A percentile compares a stretch with the other conserved stretches of the same genome.
phyloP scores from a whole-genome alignment of 2,113 vertebrate genomes.

The Natator depressus region DNA sequence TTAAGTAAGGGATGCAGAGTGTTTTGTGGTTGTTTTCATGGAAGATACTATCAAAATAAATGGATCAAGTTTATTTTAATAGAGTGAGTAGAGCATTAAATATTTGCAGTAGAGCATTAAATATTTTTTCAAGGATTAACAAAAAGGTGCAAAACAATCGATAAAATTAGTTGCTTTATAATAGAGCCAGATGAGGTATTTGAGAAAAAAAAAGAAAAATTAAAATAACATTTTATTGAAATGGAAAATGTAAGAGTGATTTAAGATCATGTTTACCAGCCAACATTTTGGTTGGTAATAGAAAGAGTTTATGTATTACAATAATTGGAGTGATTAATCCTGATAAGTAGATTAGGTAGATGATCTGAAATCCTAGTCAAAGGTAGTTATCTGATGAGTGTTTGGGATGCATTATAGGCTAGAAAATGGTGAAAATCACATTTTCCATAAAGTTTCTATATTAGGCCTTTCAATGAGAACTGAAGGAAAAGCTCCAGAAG shows the following conservation, averaged over 20 bases:
- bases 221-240: too few relatives aligned
- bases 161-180: background rate
- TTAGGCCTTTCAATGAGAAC: conserved; percentile 26
- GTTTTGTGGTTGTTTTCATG: background rate
- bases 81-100: background rate
- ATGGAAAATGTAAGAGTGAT: too few relatives aligned
- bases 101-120: background rate
- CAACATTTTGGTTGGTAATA: background rate
- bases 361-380: conserved; percentile 67
- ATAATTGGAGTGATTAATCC: background rate
- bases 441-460: conserved; percentile 46
- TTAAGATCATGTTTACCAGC: too few relatives aligned
- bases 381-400: conserved; percentile 32
- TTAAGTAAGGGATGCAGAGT: background rate
- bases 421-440: conserved; percentile 29
- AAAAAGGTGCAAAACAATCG: background rate
- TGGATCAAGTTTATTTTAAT: background rate
- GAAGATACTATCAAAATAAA: background rate
- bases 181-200: background rate
- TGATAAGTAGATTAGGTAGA: conserved; percentile 56
- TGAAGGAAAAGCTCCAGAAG: conserved; percentile 4
- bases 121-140: background rate
- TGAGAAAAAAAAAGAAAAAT: background rate
- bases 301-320: background rate
- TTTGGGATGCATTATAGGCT: background rate